phyloP scores from a whole-genome alignment of 2,888 invertebrate species.

The Harmothoe impar region DNA sequence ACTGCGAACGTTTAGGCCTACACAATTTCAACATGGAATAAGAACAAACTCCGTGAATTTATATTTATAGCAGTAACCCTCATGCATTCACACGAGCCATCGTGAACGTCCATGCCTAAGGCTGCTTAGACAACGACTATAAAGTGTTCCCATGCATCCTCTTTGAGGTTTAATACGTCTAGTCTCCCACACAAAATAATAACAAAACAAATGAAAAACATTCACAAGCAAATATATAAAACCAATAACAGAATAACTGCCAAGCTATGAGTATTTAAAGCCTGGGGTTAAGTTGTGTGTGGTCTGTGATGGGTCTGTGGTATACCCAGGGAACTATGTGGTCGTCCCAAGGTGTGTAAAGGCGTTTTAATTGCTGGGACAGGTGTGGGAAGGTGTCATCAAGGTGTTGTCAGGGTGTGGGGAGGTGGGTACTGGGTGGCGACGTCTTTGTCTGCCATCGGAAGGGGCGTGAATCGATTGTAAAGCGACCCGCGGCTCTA shows the following conservation, averaged over 20 bases:
- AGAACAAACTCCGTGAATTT: no score
- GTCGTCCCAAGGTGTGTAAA: neutral
- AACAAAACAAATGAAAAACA: neutral
- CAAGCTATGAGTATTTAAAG: neutral
- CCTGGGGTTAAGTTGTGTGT: neutral
- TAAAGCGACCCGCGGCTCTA: neutral
- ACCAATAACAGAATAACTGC: neutral
- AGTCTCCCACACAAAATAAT: neutral
- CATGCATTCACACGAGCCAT: no score
- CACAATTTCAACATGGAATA: no score
- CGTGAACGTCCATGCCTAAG: neutral
- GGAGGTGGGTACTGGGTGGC: neutral
- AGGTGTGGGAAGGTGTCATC: neutral
- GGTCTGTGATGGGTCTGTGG: neutral
- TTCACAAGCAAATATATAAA: neutral
- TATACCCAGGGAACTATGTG: neutral
- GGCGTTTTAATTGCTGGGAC: conserved; percentile 18
- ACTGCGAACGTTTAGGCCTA: no score
- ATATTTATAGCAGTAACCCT: no score
- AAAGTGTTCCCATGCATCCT: neutral
- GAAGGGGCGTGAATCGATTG: neutral
- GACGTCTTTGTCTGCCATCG: neutral
- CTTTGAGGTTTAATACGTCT: neutral
- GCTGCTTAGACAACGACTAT: neutral
- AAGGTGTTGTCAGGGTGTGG: neutral